These are phyloP conservation scores for Glandiceps talaboti DNA, from an alignment of 53 echinoderm and acorn worm genomes.

Conservation along the genomic window DNA sequence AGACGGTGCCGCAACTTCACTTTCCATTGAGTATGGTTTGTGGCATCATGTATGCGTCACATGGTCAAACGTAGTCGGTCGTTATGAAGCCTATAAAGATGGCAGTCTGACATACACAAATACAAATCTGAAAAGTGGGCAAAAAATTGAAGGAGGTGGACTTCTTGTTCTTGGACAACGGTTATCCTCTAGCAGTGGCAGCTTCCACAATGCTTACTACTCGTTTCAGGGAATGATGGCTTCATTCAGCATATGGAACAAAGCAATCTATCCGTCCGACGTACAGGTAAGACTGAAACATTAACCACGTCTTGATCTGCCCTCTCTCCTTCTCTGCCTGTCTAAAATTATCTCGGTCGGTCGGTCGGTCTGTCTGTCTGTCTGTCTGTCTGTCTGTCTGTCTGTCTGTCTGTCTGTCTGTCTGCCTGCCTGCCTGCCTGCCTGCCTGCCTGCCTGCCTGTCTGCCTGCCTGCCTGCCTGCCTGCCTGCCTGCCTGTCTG, in stretches of 20 bases:
- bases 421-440: no score
- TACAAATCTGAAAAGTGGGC: not conserved
- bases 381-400: no score
- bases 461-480: no score
- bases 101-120: not conserved
- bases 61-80: not conserved
- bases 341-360: no score
- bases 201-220: not conserved
- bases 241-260: not conserved
- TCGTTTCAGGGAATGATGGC: not conserved
- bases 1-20: not conserved
- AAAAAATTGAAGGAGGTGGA: not conserved
- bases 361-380: no score
- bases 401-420: no score
- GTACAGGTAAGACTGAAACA: not conserved
- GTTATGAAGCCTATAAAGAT: not conserved
- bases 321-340: no score
- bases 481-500: no score
- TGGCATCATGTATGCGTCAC: not conserved
- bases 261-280: not conserved
- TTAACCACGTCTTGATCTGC: not conserved
- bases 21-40: not conserved
- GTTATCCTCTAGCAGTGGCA: not conserved
- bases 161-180: not conserved
- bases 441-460: no score